These are phyloP conservation scores for Cheilosia grossa DNA, from an alignment of 2,888 invertebrate genomes.

Conservation along the genomic window DNA sequence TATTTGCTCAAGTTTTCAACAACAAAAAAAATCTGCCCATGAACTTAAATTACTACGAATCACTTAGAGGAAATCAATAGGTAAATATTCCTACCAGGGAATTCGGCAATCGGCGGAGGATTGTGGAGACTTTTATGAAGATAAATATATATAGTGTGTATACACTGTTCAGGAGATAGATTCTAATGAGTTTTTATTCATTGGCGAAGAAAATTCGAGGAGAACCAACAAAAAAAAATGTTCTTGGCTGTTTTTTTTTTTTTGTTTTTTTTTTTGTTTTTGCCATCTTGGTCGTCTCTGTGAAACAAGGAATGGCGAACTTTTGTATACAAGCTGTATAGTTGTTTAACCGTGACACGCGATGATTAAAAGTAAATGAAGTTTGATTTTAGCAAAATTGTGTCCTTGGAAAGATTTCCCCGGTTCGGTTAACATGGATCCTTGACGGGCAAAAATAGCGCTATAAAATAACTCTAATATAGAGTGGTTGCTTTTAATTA, in stretches of 20 bases:
- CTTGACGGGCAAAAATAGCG: neutral
- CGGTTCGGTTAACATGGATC: conserved; percentile 1
- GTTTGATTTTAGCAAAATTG: conserved; percentile 60
- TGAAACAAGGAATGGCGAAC: neutral
- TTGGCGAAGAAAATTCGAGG: neutral
- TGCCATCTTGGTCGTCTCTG: neutral
- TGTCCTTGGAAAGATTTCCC: conserved; percentile 50
- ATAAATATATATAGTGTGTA: neutral
- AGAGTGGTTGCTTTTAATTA: conserved; percentile 62
- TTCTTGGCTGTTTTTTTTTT: neutral
- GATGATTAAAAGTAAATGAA: conserved; percentile 60
- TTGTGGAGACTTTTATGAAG: neutral
- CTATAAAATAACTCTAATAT: conserved; percentile 55
- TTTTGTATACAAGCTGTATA: conserved; percentile 42
- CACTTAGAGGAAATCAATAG: conserved; percentile 66
- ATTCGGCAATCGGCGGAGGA: neutral
- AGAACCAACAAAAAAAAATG: neutral
- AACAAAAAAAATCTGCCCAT: neutral
- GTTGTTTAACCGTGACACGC: conserved; percentile 63
- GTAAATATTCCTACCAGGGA: neutral
- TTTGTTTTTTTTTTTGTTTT: neutral
- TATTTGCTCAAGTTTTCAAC: conserved; percentile 26
- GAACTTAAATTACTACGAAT: conserved; percentile 65
- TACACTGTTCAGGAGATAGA: conserved; percentile 36
- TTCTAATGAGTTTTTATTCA: conserved; percentile 47